Conservation (phyloP, 2,797 vertebrate genomes). For the Sarcoramphus papa region DNA sequence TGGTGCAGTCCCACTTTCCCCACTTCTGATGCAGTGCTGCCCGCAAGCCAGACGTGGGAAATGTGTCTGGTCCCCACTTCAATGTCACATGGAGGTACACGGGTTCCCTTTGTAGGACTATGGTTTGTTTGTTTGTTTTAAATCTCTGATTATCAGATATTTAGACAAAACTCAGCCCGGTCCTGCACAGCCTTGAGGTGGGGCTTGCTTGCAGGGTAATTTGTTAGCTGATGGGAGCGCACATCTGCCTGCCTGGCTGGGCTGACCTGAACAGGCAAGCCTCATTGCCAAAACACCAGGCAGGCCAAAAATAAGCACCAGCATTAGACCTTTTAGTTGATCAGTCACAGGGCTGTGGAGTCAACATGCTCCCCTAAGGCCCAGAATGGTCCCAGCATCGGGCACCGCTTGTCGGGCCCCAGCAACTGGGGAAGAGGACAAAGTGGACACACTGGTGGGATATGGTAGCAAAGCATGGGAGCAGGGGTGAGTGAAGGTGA, state of each 20-base stretch:
- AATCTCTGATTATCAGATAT: not conserved
- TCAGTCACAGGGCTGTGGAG: not conserved
- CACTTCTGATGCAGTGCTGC: not conserved
- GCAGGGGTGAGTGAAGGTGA: not conserved
- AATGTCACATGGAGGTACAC: fast-evolving
- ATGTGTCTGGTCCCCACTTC: not conserved
- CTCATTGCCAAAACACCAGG: not conserved
- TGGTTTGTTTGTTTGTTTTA: not conserved
- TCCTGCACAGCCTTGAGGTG: not conserved
- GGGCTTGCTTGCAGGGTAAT: too few relatives aligned
- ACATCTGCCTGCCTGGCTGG: not conserved
- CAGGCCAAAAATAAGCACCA: not conserved
- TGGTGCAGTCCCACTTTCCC: not conserved
- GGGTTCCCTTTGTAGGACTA: not conserved
- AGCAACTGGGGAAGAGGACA: not conserved
- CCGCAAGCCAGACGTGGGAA: fast-evolving
- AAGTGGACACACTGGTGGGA: not conserved
- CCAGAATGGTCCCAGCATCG: not conserved
- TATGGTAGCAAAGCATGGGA: not conserved
- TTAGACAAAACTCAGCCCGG: not conserved
- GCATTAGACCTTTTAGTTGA: not conserved
- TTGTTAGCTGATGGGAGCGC: not conserved
- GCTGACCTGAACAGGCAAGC: not conserved
- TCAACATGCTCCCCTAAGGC: not conserved
- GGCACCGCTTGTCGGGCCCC: not conserved